Evolutionary conservation across 2,888 invertebrate genomes (phyloP).

Genomic region (Alentia gelatinosa): DNA sequence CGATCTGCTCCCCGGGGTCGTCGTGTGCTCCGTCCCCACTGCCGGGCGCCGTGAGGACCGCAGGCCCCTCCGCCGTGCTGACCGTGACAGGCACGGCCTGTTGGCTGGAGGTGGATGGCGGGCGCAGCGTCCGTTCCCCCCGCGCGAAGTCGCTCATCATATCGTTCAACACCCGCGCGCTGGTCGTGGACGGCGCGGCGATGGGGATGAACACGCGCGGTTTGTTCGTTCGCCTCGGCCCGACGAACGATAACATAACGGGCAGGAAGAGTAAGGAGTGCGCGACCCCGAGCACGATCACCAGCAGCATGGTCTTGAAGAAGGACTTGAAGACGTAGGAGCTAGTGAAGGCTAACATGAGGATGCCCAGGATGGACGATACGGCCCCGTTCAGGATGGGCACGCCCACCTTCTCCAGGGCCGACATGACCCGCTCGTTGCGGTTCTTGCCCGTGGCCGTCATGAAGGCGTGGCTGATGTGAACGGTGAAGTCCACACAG

Average conservation of each 20-base stretch:
- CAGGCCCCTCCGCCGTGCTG: neutral
- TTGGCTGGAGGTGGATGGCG: neutral
- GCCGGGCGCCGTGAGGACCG: neutral
- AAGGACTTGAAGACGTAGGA: constrained; percentile 97
- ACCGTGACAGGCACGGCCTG: neutral
- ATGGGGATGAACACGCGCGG: constrained; percentile 62
- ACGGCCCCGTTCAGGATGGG: constrained; percentile 66
- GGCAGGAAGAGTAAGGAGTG: constrained; percentile 96
- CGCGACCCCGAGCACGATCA: constrained; percentile 95
- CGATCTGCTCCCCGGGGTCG: neutral
- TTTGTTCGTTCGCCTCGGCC: constrained; percentile 62
- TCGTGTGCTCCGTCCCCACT: neutral
- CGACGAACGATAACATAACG: constrained; percentile 76
- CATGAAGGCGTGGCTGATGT: constrained; percentile 66
- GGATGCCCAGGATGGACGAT: constrained; percentile 88
- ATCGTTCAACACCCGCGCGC: neutral
- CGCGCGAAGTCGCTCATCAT: constrained; percentile 19
- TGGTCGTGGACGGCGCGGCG: neutral
- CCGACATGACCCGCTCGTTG: constrained; percentile 63
- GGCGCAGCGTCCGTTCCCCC: neutral
- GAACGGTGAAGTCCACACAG: constrained; percentile 69
- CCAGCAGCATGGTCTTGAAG: constrained; percentile 97
- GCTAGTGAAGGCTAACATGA: constrained; percentile 92
- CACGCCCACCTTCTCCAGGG: constrained; percentile 63
- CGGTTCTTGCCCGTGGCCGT: constrained; percentile 63